Conservation (phyloP, 37 sponge, comb jelly and placozoan genomes). For the Aplysina aerophoba region DNA sequence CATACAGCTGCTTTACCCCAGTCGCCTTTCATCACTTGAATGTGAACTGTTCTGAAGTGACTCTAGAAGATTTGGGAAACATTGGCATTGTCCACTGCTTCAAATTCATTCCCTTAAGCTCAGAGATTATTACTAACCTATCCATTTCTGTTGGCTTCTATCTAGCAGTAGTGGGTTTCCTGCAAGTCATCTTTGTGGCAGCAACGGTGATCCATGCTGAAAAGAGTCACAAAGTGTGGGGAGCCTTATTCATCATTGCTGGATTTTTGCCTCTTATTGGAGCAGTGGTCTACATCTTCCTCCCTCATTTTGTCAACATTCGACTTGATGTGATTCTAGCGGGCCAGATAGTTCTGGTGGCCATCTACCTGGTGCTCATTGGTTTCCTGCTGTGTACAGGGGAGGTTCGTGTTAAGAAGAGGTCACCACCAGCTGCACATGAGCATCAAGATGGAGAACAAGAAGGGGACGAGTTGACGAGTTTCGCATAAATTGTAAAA, state of each 20-base stretch:
- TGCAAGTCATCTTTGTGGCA: constrained; percentile 28
- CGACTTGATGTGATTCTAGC: constrained; percentile 22
- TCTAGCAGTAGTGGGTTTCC: constrained; percentile 40
- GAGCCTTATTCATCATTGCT: constrained; percentile 29
- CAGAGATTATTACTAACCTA: constrained; percentile 44
- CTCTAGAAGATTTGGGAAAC: background rate
- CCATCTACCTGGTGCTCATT: constrained; percentile 6
- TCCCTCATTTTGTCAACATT: background rate
- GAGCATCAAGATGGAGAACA: no score
- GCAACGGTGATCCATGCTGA: constrained; percentile 36
- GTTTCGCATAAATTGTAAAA: no score
- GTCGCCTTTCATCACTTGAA: background rate
- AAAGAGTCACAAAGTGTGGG: constrained; percentile 44
- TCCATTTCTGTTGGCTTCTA: constrained; percentile 55
- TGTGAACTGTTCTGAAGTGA: background rate
- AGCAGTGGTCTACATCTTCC: constrained; percentile 1
- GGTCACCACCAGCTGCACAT: no score
- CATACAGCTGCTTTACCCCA: constrained; percentile 32
- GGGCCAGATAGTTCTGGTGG: constrained; percentile 22
- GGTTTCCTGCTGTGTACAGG: constrained; percentile 4
- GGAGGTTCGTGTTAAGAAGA: background rate
- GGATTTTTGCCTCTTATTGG: background rate
- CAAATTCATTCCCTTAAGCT: constrained; percentile 46
- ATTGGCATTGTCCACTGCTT: constrained; percentile 44
- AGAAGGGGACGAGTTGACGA: no score